Percentiles rank a stretch among this genome's conserved stretches.
Conservation (phyloP, 2,113 vertebrate genomes). For the Hemichromis elongatus region DNA sequence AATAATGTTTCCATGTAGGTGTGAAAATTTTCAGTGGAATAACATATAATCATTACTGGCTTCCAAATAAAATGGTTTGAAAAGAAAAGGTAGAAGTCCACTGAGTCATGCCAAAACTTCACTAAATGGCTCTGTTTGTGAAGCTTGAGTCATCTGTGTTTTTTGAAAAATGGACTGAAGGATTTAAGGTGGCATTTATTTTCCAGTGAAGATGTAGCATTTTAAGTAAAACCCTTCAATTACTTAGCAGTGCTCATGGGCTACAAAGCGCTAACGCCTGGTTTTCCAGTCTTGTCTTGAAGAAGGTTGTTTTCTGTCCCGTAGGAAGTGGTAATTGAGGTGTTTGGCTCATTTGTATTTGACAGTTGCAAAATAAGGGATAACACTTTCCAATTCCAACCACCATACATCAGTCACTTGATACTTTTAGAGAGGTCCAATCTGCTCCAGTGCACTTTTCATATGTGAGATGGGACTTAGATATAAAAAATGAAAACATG, state of each 20-base stretch:
- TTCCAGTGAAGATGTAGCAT: slow-evolving; percentile 47
- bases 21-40: neutral
- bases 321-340: slow-evolving; percentile 43
- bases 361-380: slow-evolving; percentile 38
- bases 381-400: slow-evolving; percentile 48
- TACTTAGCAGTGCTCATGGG: slow-evolving; percentile 25
- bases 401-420: slow-evolving; percentile 39
- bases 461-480: neutral
- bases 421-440: slow-evolving; percentile 14
- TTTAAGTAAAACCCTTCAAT: slow-evolving; percentile 58
- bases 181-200: slow-evolving; percentile 46
- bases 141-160: slow-evolving; percentile 26
- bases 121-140: slow-evolving; percentile 1
- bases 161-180: slow-evolving; percentile 13
- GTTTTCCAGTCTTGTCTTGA: slow-evolving; percentile 44
- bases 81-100: slow-evolving; percentile 18
- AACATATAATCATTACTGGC: neutral
- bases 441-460: neutral
- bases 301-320: slow-evolving; percentile 37
- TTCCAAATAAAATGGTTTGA: neutral
- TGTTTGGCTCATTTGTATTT: slow-evolving; percentile 42
- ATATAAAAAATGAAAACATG: neutral
- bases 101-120: neutral
- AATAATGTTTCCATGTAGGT: neutral
- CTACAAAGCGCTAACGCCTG: slow-evolving; percentile 33